Conservation (phyloP, 2,113 vertebrate species). For the Pelusios castaneus region DNA sequence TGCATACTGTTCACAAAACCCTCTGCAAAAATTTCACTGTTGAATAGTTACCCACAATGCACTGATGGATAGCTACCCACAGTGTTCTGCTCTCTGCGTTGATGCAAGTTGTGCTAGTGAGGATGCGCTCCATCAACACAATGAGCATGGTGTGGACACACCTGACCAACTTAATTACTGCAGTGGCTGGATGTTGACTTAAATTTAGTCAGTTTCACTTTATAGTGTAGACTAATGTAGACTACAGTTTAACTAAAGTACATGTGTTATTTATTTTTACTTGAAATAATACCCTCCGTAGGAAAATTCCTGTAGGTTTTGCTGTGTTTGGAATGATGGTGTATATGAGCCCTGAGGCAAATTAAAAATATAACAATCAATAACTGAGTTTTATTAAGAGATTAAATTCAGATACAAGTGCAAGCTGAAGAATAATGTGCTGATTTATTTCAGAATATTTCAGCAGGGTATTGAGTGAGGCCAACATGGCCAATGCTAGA, state of each 20-base stretch:
- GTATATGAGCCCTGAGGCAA: slow-evolving; percentile 19
- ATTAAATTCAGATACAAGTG: slow-evolving; percentile 32
- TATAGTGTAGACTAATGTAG: too few relatives aligned
- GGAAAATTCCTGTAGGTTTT: neutral
- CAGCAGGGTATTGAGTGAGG: neutral
- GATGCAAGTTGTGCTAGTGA: too few relatives aligned
- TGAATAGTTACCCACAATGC: too few relatives aligned
- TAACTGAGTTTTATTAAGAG: slow-evolving; percentile 43
- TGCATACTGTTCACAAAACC: too few relatives aligned
- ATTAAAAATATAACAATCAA: slow-evolving; percentile 49
- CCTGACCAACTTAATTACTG: too few relatives aligned
- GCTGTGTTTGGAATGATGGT: neutral
- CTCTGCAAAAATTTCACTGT: too few relatives aligned
- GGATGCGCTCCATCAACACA: too few relatives aligned
- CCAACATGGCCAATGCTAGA: neutral
- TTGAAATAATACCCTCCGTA: neutral
- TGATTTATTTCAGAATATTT: neutral
- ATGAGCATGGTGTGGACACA: too few relatives aligned
- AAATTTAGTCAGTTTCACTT: too few relatives aligned
- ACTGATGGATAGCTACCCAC: too few relatives aligned
- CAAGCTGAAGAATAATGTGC: neutral
- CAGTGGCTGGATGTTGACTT: too few relatives aligned
- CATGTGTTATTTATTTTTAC: neutral
- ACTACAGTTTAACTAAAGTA: neutral
- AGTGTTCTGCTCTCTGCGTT: too few relatives aligned